Conservation (phyloP, 2,888 invertebrate species). For the Drosophila helvetica region DNA sequence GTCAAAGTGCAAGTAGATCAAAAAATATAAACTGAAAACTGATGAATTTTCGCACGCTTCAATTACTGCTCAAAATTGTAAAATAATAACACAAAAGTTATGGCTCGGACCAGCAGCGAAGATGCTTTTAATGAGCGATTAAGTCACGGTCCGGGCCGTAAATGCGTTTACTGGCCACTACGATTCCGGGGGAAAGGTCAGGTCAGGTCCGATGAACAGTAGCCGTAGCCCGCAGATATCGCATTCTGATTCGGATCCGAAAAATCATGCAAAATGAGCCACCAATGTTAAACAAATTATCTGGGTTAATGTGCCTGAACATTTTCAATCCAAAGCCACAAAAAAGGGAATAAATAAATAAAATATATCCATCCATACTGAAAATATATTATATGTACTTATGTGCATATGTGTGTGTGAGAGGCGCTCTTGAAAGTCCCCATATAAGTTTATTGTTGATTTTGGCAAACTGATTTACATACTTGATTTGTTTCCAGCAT, state of each 20-base stretch:
- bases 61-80: conserved; percentile 60
- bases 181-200: conserved; percentile 24
- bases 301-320: conserved; percentile 70
- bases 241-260: no score
- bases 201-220: conserved; percentile 13
- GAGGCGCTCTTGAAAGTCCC: conserved; percentile 8
- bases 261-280: conserved; percentile 12
- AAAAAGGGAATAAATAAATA: conserved; percentile 25
- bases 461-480: conserved; percentile 18
- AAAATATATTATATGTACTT: not conserved
- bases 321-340: conserved; percentile 17
- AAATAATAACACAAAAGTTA: conserved; percentile 56
- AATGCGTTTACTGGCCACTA: conserved; percentile 42
- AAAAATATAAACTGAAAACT: conserved; percentile 20
- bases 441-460: conserved; percentile 10
- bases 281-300: conserved; percentile 55
- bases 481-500: conserved; percentile 10
- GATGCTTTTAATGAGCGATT: conserved; percentile 59
- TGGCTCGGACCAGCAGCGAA: conserved; percentile 33
- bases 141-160: conserved; percentile 50
- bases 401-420: conserved; percentile 2
- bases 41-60: conserved; percentile 71
- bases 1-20: conserved; percentile 34
- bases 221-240: no score
- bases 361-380: not conserved